phyloP scores from a whole-genome alignment of 1,140 invertebrate genomes.

The Bombus superbus region DNA sequence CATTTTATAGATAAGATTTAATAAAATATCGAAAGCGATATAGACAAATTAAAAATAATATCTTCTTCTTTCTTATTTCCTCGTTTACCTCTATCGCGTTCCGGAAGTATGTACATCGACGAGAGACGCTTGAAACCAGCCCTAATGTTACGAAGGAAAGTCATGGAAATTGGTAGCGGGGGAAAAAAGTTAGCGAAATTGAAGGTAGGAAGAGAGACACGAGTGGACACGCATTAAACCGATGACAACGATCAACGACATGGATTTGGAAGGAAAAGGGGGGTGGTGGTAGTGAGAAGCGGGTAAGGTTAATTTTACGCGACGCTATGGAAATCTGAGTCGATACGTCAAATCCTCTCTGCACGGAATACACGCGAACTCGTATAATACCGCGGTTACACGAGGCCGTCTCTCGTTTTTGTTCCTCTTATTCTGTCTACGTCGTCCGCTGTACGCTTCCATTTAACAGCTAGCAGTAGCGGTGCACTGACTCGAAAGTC shows the following conservation, averaged over 20 bases:
- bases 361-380: constrained; percentile 38
- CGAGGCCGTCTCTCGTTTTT: constrained; percentile 58
- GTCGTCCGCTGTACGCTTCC: constrained; percentile 58
- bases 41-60: background rate
- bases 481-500: constrained; percentile 55
- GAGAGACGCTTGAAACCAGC: background rate
- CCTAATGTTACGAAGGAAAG: background rate
- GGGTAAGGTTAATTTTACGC: constrained; percentile 40
- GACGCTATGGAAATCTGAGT: constrained; percentile 50
- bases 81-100: background rate
- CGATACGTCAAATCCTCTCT: constrained; percentile 54
- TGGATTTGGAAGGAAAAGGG: background rate
- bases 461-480: constrained; percentile 54
- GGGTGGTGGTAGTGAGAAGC: background rate
- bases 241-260: constrained; percentile 19
- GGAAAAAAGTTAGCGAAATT: background rate
- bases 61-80: background rate
- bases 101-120: background rate
- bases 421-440: constrained; percentile 66
- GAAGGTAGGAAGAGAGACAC: background rate
- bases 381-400: constrained; percentile 45
- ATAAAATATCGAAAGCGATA: background rate
- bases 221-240: background rate
- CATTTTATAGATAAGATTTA: background rate
- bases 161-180: too few relatives aligned